Evolutionary conservation across 2,888 invertebrate species (phyloP).

Genomic region (Spatulosminthurus flaviceps): DNA sequence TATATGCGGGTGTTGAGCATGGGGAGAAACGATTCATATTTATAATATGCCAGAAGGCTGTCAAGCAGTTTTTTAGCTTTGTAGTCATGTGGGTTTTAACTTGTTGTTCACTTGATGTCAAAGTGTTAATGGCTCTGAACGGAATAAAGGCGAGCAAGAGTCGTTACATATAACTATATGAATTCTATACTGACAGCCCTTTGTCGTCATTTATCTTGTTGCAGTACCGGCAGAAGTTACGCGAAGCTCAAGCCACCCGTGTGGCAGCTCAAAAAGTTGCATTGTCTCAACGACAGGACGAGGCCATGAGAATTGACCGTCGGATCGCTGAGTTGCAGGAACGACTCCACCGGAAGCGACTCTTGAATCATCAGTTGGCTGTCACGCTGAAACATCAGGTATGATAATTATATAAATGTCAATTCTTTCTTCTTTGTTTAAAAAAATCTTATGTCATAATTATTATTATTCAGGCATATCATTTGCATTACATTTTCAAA

Average conservation of each 20-base stretch:
- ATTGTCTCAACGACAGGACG: slow-evolving; percentile 86
- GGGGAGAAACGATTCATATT: neutral
- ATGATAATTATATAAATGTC: neutral
- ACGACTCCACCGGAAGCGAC: slow-evolving; percentile 85
- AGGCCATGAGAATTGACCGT: slow-evolving; percentile 90
- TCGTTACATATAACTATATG: neutral
- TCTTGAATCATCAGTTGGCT: slow-evolving; percentile 80
- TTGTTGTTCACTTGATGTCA: neutral
- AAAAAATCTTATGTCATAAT: no score
- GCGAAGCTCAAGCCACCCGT: slow-evolving; percentile 92
- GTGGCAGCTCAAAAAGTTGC: slow-evolving; percentile 89
- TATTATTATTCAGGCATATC: no score
- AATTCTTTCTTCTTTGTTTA: neutral
- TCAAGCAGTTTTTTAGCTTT: neutral
- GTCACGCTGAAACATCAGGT: slow-evolving; percentile 63
- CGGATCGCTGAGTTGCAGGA: slow-evolving; percentile 93
- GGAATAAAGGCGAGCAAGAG: neutral
- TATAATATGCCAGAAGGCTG: slow-evolving; percentile 3
- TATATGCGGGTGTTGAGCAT: neutral
- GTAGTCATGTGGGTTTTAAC: slow-evolving; percentile 18
- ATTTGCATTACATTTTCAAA: no score
- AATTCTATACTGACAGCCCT: slow-evolving; percentile 19
- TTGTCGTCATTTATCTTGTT: slow-evolving; percentile 64
- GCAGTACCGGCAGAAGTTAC: slow-evolving; percentile 95
- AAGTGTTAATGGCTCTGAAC: neutral